A percentile compares a stretch with the other conserved stretches of the same genome.
phyloP scores from a whole-genome alignment of 2,888 invertebrate genomes.

The Caenorhabditis zanzibari region DNA sequence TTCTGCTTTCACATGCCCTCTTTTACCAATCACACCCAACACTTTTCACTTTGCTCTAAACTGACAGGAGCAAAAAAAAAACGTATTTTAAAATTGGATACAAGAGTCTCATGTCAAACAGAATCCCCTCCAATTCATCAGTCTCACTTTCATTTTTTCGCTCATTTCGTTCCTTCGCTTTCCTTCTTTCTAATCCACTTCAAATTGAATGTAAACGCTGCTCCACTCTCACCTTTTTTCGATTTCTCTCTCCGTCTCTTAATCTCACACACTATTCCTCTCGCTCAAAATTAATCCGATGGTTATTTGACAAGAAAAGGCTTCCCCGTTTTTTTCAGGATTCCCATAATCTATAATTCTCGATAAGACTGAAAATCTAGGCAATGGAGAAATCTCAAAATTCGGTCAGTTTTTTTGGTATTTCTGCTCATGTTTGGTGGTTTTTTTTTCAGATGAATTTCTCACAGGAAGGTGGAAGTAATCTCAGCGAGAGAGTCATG shows the following conservation, averaged over 20 bases:
- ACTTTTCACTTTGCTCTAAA: background rate
- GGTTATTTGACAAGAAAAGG: slow-evolving; percentile 28
- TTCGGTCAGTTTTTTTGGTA: slow-evolving; percentile 36
- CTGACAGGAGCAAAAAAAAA: slow-evolving; percentile 4
- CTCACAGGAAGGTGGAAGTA: slow-evolving; percentile 50
- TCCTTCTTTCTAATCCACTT: slow-evolving; percentile 40
- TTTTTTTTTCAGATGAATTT: slow-evolving; percentile 40
- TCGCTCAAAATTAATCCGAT: slow-evolving; percentile 54
- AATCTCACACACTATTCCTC: slow-evolving; percentile 25
- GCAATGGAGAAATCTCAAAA: slow-evolving; percentile 46
- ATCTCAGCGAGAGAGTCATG: slow-evolving; percentile 67
- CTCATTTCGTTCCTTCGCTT: slow-evolving; percentile 4
- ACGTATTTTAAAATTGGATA: slow-evolving; percentile 32
- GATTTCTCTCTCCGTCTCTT: slow-evolving; percentile 38
- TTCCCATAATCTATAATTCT: slow-evolving; percentile 19
- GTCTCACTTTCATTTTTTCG: slow-evolving; percentile 4
- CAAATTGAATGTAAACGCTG: slow-evolving; percentile 46
- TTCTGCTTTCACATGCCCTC: slow-evolving; percentile 4
- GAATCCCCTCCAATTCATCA: slow-evolving; percentile 11
- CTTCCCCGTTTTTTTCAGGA: slow-evolving; percentile 22
- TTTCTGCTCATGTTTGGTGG: background rate
- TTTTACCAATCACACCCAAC: background rate
- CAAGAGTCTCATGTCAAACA: slow-evolving; percentile 37
- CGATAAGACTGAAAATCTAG: background rate
- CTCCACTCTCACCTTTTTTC: slow-evolving; percentile 25